Percentiles rank a stretch among this genome's conserved stretches.
Conservation (phyloP, 2,888 invertebrate species). For the Trachelus tabidus region DNA sequence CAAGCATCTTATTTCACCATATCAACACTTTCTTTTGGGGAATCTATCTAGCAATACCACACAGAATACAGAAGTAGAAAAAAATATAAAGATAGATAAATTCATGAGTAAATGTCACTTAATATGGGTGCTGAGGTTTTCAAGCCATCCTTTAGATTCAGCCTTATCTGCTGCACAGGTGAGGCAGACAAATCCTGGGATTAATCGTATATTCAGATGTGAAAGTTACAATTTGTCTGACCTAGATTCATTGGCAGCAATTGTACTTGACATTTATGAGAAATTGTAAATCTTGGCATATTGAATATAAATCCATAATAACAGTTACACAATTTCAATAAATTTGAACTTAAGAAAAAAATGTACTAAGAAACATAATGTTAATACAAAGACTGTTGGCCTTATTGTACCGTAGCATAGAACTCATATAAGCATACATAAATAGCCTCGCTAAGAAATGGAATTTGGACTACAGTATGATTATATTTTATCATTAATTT, state of each 20-base stretch:
- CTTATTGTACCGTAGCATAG: neutral
- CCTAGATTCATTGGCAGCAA: neutral
- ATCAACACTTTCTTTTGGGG: neutral
- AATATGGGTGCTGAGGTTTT: neutral
- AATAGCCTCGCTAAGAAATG: neutral
- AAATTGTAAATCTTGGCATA: neutral
- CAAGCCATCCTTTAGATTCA: neutral
- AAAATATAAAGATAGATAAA: neutral
- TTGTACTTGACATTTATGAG: neutral
- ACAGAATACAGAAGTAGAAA: neutral
- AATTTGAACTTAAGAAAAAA: neutral
- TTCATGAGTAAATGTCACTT: neutral
- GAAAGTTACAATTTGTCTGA: no score
- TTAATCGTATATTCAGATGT: no score
- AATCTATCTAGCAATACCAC: neutral
- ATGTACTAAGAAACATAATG: neutral
- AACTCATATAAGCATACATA: neutral
- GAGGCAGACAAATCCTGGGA: neutral
- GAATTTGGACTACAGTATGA: neutral
- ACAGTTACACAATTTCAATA: neutral
- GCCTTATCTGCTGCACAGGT: neutral
- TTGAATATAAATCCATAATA: neutral
- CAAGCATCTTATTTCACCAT: neutral
- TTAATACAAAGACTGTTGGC: neutral
- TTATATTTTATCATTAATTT: neutral